These are phyloP conservation scores for Rotaria sp. DNA, from an alignment of 2,888 invertebrate species.

Conservation along the genomic window DNA sequence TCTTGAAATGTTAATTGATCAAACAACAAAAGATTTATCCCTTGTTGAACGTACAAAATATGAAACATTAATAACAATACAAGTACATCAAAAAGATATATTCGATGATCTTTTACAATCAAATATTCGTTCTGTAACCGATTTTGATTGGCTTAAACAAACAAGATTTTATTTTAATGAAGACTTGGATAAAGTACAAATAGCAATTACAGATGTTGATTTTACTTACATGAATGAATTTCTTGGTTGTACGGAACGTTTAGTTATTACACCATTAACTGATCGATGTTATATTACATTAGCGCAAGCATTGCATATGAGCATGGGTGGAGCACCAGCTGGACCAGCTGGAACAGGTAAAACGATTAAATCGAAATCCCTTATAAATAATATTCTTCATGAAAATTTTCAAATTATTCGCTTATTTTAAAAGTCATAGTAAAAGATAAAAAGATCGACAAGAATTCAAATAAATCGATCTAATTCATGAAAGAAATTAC, in stretches of 20 bases:
- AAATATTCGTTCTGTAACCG: constrained; percentile 64
- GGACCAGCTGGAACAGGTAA: constrained; percentile 86
- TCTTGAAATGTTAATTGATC: constrained; percentile 82
- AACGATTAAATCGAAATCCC: not conserved
- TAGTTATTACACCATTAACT: constrained; percentile 89
- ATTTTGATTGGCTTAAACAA: constrained; percentile 94
- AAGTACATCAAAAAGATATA: constrained; percentile 91
- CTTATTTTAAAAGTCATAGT: too few species aligned
- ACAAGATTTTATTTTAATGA: constrained; percentile 92
- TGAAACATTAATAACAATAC: constrained; percentile 93
- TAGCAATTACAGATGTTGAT: constrained; percentile 85
- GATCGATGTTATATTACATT: constrained; percentile 94
- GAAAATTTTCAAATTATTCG: not conserved
- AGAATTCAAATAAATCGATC: too few species aligned
- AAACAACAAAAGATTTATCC: constrained; percentile 80
- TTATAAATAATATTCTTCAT: too few species aligned
- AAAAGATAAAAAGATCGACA: too few species aligned
- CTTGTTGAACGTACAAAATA: constrained; percentile 87
- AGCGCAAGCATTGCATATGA: constrained; percentile 87
- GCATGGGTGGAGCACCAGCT: constrained; percentile 94
- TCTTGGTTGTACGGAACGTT: constrained; percentile 84
- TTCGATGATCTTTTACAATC: constrained; percentile 74
- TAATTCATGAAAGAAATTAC: too few species aligned
- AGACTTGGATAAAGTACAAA: constrained; percentile 81
- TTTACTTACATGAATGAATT: constrained; percentile 94